These are phyloP conservation scores for Chaetodon trifascialis DNA, from an alignment of 2,113 vertebrate genomes.

Conservation along the genomic window DNA sequence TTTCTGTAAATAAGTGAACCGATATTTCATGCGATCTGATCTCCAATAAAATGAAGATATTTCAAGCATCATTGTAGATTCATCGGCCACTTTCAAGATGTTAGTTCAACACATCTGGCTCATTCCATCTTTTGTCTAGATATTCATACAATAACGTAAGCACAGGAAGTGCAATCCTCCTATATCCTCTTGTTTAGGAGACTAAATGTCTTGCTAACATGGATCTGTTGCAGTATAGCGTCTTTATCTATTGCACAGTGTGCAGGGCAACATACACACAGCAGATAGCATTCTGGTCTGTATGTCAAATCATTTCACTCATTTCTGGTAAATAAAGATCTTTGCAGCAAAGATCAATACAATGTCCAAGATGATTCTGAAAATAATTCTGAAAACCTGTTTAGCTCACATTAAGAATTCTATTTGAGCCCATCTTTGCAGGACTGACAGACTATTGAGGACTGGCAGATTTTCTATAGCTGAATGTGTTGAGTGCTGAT, in stretches of 20 bases:
- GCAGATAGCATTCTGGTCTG: not conserved
- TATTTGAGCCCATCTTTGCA: not conserved
- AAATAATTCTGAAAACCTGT: no score
- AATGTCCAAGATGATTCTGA: not conserved
- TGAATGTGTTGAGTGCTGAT: conserved; percentile 6
- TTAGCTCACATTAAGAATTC: no score
- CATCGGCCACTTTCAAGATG: no score
- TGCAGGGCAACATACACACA: not conserved
- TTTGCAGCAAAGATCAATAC: not conserved
- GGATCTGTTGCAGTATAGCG: not conserved
- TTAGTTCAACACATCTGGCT: no score
- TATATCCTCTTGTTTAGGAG: no score
- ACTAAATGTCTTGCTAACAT: not conserved
- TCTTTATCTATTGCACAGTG: not conserved
- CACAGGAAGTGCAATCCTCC: no score
- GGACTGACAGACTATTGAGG: no score
- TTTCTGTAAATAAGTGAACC: not conserved
- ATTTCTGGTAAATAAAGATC: not conserved
- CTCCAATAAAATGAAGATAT: not conserved
- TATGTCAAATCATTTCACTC: not conserved
- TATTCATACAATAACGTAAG: not conserved
- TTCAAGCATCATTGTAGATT: no score
- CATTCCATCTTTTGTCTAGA: not conserved
- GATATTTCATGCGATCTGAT: not conserved
- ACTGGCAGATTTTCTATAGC: not conserved